Evolutionary conservation across 2,797 vertebrate genomes (phyloP), one percentile per base, ranked within the genome.

Genomic region (Chelidonichthys spinosus): DNA sequence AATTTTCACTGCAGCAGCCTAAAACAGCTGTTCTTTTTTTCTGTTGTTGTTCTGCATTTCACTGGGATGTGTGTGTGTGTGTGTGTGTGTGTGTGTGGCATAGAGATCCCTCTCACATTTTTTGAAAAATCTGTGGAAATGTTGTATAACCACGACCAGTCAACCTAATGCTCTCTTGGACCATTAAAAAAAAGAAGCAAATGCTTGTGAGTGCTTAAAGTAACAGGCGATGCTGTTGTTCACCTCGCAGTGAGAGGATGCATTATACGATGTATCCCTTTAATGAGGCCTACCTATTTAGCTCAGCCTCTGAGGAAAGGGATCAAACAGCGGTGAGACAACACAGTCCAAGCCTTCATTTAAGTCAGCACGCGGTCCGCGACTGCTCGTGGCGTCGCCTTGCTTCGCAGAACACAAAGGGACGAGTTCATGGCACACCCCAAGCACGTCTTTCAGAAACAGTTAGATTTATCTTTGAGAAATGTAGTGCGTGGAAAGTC

Each of bases 1-100:
- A 91, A 85, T 90, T 86, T 89, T 85, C 74, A 70, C 77, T 73
- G 69, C 61, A 63, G 80, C 68, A 70, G 52, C 47, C 63, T 80
- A 71, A 90, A 86, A 87, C 83, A 72, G 61, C 69, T 70, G 69
- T 43, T 15, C n/a, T 54, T 58, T 58, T 37, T 80, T 75, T 46
- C 68, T 56, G 58, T 53, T 60, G 49, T 64, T 56, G 58, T 53
- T 60, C 52, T 64, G 62, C 6, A 46, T 84, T 79, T 75, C 35
- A 55, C 64, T 71, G 5, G 71, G 78, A 62, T 81, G 61, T 60
- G 74, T 80, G 69, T 76, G 64, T 60, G 74, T 81, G 61, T 60
- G 74, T 80, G 69, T 76, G 64, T 60, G 74, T 25, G 25, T 25
- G 25, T 60, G 74, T 80, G 69, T 76, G 64, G 44, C 60, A 55